A percentile compares a stretch with the other conserved stretches of the same genome.
Evolutionary conservation across 2,113 vertebrate genomes (phyloP).

Genomic region (Sardina pilchardus): DNA sequence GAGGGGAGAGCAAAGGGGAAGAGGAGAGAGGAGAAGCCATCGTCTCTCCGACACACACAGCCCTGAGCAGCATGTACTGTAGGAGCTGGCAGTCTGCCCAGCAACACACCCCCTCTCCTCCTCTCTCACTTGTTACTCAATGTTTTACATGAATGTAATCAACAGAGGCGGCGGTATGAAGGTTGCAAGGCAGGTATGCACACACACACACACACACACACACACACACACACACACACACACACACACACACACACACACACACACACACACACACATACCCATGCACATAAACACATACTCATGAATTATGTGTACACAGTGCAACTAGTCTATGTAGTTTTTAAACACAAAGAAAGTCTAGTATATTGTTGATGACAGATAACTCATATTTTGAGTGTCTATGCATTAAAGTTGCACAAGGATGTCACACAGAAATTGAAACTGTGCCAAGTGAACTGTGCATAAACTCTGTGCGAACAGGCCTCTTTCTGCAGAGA

Average conservation of each 20-base stretch:
- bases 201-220: neutral
- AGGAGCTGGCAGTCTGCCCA: neutral
- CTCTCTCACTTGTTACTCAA: neutral
- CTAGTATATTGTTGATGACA: too few species aligned
- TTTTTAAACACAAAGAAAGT: neutral
- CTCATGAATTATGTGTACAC: too few species aligned
- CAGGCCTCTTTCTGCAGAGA: too few species aligned
- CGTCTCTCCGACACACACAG: neutral
- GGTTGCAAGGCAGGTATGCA: neutral
- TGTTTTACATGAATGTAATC: slow-evolving; percentile 1
- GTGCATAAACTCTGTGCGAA: too few species aligned
- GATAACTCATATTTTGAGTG: too few species aligned
- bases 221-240: neutral
- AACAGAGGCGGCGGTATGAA: neutral
- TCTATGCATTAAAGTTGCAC: too few species aligned
- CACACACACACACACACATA: neutral
- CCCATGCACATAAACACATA: too few species aligned
- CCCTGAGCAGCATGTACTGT: neutral
- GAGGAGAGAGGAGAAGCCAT: neutral
- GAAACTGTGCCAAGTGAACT: too few species aligned
- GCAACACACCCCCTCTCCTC: neutral
- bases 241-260: neutral
- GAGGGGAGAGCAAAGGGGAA: neutral
- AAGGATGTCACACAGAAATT: too few species aligned
- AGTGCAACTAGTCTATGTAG: neutral